phyloP scores from a whole-genome alignment of 2,113 vertebrate genomes.

The Larimichthys polyactis region DNA sequence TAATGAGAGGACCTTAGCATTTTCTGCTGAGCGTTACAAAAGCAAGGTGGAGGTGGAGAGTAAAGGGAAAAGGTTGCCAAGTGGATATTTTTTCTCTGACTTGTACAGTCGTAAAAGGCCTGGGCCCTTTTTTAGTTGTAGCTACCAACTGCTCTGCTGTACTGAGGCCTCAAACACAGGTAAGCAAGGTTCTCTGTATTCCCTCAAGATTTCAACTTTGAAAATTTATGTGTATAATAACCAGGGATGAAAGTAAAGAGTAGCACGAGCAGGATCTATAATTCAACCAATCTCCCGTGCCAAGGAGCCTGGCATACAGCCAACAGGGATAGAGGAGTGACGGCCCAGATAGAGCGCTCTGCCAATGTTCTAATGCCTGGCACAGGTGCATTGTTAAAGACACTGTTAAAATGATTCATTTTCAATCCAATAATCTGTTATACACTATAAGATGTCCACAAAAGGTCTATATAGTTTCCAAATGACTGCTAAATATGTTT shows the following conservation, averaged over 20 bases:
- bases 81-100: slow-evolving; percentile 73
- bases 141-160: slow-evolving; percentile 61
- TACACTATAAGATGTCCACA: slow-evolving; percentile 69
- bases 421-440: slow-evolving; percentile 72
- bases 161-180: slow-evolving; percentile 62
- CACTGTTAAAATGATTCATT: slow-evolving; percentile 80
- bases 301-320: slow-evolving; percentile 68
- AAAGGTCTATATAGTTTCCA: slow-evolving; percentile 70
- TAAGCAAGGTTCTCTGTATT: slow-evolving; percentile 66
- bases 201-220: slow-evolving; percentile 56
- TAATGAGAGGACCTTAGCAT: slow-evolving; percentile 66
- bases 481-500: slow-evolving; percentile 74
- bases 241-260: slow-evolving; percentile 70
- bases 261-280: slow-evolving; percentile 60
- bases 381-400: slow-evolving; percentile 78
- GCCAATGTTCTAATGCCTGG: slow-evolving; percentile 76
- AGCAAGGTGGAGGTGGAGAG: slow-evolving; percentile 58
- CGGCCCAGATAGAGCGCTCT: slow-evolving; percentile 47
- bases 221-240: slow-evolving; percentile 65
- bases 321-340: slow-evolving; percentile 67
- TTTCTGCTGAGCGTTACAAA: slow-evolving; percentile 69
- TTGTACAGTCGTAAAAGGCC: slow-evolving; percentile 38
- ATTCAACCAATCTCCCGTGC: slow-evolving; percentile 64
- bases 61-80: slow-evolving; percentile 63
- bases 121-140: slow-evolving; percentile 51